A percentile compares a stretch with the other conserved stretches of the same genome.
Conservation (phyloP, 1,140 invertebrate species). For the Drosophila sucinea region DNA sequence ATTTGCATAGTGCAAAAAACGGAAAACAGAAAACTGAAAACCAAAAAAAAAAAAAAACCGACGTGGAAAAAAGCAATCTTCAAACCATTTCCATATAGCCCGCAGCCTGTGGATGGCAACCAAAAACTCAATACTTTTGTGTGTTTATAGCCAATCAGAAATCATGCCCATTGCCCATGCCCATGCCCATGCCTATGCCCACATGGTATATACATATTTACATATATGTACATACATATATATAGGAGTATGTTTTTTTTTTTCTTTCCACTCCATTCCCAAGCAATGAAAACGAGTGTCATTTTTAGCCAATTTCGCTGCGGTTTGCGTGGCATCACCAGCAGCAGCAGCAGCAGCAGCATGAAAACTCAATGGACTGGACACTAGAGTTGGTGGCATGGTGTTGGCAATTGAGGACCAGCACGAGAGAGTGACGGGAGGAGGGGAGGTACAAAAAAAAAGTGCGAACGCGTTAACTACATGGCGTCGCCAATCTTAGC, state of each 20-base stretch:
- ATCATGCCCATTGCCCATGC: conserved; percentile 77
- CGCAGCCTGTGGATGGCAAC: conserved; percentile 49
- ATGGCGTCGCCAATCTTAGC: conserved; percentile 79
- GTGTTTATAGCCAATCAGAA: conserved; percentile 80
- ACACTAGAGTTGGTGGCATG: conserved; percentile 51
- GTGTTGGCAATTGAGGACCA: not conserved
- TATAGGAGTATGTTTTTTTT: conserved; percentile 18
- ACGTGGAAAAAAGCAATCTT: conserved; percentile 73
- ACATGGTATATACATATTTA: conserved; percentile 4
- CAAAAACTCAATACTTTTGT: conserved; percentile 80
- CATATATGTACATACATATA: conserved; percentile 19
- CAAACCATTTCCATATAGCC: conserved; percentile 59
- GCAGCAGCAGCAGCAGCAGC: conserved; percentile 6
- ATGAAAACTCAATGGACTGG: conserved; percentile 79
- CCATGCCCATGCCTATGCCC: conserved; percentile 64
- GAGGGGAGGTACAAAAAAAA: conserved; percentile 48
- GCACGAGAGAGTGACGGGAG: conserved; percentile 19
- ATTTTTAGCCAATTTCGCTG: conserved; percentile 79
- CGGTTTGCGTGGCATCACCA: conserved; percentile 63
- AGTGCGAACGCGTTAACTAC: conserved; percentile 80
- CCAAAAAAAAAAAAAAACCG: conserved; percentile 33
- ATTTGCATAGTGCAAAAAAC: conserved; percentile 67
- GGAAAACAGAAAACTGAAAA: conserved; percentile 27
- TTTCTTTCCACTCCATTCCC: not conserved
- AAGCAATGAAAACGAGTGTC: conserved; percentile 70